Conservation (phyloP, 2,113 vertebrate genomes). For the Rhabdornis inornatus region DNA sequence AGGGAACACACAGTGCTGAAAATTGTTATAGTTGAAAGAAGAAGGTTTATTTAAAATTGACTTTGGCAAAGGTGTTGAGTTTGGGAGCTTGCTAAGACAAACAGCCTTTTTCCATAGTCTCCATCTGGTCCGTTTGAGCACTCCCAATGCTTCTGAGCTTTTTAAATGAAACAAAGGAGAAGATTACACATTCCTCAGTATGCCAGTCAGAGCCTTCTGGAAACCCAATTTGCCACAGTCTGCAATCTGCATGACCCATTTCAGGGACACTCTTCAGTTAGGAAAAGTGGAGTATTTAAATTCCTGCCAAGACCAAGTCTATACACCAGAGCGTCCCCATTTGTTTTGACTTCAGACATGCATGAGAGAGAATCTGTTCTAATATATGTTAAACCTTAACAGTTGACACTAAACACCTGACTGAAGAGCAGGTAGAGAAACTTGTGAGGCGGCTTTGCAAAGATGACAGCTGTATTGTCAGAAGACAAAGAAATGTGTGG, state of each 20-base stretch:
- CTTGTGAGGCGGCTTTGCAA: background rate
- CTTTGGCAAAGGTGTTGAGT: background rate
- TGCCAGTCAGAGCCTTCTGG: background rate
- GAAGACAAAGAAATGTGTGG: background rate
- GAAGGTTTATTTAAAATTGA: fast-evolving
- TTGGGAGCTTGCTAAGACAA: background rate
- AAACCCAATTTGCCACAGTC: background rate
- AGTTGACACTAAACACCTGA: background rate
- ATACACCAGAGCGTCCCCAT: too few relatives aligned
- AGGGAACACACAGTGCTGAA: background rate
- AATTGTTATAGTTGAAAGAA: background rate
- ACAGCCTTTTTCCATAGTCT: background rate
- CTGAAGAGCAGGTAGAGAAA: background rate
- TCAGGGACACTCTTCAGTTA: background rate
- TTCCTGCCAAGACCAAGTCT: too few relatives aligned
- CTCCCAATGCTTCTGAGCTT: background rate
- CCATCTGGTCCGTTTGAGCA: background rate
- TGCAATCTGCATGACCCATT: background rate
- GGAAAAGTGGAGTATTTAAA: background rate
- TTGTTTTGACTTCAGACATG: background rate
- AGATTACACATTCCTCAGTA: background rate
- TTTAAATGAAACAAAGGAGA: background rate
- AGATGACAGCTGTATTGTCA: background rate
- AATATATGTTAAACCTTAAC: background rate
- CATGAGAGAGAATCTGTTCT: background rate